phyloP scores from a whole-genome alignment of 2,888 invertebrate species.

The Fragum fragum region DNA sequence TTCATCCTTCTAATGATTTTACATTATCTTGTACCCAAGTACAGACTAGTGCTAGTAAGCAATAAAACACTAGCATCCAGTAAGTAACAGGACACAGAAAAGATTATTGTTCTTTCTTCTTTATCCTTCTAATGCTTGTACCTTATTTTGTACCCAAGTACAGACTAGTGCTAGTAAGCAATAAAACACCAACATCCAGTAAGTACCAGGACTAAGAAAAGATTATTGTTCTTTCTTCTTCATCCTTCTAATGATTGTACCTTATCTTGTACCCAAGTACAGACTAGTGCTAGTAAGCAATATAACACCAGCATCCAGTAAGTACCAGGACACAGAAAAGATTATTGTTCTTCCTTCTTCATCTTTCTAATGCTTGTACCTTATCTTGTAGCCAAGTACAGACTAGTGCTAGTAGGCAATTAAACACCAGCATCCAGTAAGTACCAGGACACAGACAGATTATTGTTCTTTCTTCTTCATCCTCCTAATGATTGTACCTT shows the following conservation, averaged over 20 bases:
- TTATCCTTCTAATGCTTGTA: no score
- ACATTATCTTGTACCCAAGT: neutral
- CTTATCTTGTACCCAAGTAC: neutral
- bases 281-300: neutral
- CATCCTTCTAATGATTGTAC: neutral
- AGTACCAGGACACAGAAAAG: no score
- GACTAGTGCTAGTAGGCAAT: no score
- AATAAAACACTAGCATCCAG: neutral
- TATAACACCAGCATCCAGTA: neutral
- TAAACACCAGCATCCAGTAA: neutral
- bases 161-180: constrained; percentile 11
- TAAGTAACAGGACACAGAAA: no score
- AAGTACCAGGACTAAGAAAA: neutral
- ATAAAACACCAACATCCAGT: neutral
- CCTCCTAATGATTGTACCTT: neutral
- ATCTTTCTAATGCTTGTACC: no score
- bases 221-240: neutral
- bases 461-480: neutral
- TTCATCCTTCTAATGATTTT: neutral
- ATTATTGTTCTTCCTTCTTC: no score
- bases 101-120: no score
- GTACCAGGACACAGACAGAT: neutral
- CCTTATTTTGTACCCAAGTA: neutral
- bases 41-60: neutral
- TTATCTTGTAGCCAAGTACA: no score